These are phyloP conservation scores for Gandaritis pyraliata DNA, from an alignment of 2,888 invertebrate species.

Conservation along the genomic window DNA sequence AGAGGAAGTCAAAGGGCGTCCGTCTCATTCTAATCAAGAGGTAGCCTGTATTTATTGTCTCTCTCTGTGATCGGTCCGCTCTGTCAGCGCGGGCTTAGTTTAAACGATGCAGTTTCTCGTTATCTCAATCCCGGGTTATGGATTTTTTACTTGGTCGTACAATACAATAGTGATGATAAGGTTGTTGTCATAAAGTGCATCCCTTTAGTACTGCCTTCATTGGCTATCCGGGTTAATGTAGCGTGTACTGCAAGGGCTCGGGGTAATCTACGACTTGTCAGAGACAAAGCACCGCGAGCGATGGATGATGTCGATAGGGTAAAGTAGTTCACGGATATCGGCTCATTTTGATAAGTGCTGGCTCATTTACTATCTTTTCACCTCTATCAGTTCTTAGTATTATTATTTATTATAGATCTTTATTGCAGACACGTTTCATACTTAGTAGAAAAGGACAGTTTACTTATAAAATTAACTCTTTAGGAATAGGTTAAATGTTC, in stretches of 20 bases:
- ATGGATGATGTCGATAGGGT: constrained; percentile 30
- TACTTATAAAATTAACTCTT: too few species aligned
- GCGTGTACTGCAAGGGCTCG: constrained; percentile 38
- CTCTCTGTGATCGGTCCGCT: constrained; percentile 52
- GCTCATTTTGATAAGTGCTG: constrained; percentile 3
- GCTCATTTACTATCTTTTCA: background rate
- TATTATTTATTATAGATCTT: too few species aligned
- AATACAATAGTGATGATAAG: constrained; percentile 45
- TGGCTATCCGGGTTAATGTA: constrained; percentile 39
- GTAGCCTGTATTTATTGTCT: constrained; percentile 50
- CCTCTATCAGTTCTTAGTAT: too few species aligned
- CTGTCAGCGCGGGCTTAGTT: constrained; percentile 55
- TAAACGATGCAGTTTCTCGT: constrained; percentile 63
- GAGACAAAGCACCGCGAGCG: constrained; percentile 37
- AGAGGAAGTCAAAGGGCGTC: constrained; percentile 50
- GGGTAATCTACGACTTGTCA: constrained; percentile 42
- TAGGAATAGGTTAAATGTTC: too few species aligned
- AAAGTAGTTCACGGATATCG: constrained; percentile 17
- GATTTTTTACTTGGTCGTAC: constrained; percentile 50
- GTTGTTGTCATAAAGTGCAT: constrained; percentile 43
- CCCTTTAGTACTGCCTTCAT: constrained; percentile 36
- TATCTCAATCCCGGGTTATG: constrained; percentile 59
- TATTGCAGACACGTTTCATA: too few species aligned
- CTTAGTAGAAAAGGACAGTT: too few species aligned
- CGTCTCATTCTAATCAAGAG: constrained; percentile 53